Evolutionary conservation across 2,113 vertebrate genomes (phyloP).

Genomic region (Datnioides undecimradiatus): DNA sequence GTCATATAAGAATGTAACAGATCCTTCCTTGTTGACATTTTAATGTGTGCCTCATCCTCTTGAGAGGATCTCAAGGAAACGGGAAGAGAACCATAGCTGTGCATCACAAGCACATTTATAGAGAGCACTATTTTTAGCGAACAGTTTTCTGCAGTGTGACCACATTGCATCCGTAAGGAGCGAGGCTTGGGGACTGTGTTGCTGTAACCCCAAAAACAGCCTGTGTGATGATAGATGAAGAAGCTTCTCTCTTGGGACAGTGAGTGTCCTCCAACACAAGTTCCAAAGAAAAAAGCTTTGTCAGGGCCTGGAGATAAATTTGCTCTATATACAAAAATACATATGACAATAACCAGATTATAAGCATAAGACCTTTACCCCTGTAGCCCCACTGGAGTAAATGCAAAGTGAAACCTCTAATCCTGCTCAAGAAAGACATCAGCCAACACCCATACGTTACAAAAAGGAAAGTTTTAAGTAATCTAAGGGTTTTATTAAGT

Average conservation of each 20-base stretch:
- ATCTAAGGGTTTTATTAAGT: neutral
- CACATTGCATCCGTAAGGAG: slow-evolving; percentile 60
- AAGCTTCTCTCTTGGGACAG: slow-evolving; percentile 63
- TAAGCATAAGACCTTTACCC: neutral
- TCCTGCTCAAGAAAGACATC: slow-evolving; percentile 2
- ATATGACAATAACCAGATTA: slow-evolving; percentile 20
- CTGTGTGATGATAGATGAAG: slow-evolving; percentile 72
- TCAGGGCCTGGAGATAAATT: slow-evolving; percentile 32
- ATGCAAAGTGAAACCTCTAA: slow-evolving; percentile 21
- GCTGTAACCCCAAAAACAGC: slow-evolving; percentile 64
- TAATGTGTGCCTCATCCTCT: slow-evolving; percentile 46
- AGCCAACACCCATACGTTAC: neutral
- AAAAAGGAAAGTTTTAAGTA: slow-evolving; percentile 2
- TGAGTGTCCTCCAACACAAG: slow-evolving; percentile 69
- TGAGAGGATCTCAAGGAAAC: slow-evolving; percentile 57
- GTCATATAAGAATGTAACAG: slow-evolving; percentile 50
- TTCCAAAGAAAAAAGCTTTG: slow-evolving; percentile 59
- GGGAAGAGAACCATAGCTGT: slow-evolving; percentile 56
- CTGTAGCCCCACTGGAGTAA: neutral
- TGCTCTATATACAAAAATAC: slow-evolving; percentile 22
- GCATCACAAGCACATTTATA: slow-evolving; percentile 64
- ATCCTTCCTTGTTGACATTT: slow-evolving; percentile 61
- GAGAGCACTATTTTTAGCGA: slow-evolving; percentile 80
- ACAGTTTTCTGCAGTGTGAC: slow-evolving; percentile 73
- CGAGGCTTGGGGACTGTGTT: slow-evolving; percentile 59